phyloP scores from a whole-genome alignment of 2,797 vertebrate genomes.

The Poeciliopsis gracilis region DNA sequence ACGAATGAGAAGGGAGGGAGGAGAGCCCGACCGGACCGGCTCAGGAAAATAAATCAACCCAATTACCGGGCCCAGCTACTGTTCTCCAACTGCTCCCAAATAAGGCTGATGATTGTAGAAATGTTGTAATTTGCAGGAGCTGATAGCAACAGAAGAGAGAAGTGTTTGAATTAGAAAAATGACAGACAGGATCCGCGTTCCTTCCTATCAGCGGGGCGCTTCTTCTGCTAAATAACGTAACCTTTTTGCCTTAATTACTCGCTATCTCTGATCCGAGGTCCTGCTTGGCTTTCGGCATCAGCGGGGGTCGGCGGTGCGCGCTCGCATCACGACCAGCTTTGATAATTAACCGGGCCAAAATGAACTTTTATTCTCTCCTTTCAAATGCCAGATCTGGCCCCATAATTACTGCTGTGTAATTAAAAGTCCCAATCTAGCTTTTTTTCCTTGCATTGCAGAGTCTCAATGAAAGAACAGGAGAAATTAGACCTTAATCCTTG shows the following conservation, averaged over 20 bases:
- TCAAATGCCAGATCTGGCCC: constrained; percentile 72
- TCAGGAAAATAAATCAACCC: constrained; percentile 55
- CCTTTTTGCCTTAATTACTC: constrained; percentile 76
- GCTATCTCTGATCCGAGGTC: constrained; percentile 67
- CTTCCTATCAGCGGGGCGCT: constrained; percentile 38
- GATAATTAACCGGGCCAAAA: constrained; percentile 81
- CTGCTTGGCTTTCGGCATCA: constrained; percentile 44
- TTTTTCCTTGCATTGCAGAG: constrained; percentile 73
- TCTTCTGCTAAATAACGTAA: constrained; percentile 55
- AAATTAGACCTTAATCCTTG: constrained; percentile 83
- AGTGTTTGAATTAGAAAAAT: constrained; percentile 63
- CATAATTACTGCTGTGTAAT: constrained; percentile 83
- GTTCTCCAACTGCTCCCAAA: constrained; percentile 55
- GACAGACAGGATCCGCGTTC: constrained; percentile 60
- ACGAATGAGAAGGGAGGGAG: constrained; percentile 12
- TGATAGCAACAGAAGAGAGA: constrained; percentile 58
- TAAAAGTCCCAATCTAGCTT: constrained; percentile 83
- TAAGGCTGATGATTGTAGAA: constrained; percentile 59
- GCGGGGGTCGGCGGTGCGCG: constrained; percentile 23
- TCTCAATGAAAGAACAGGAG: constrained; percentile 77
- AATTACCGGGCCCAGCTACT: constrained; percentile 57
- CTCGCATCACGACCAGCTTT: constrained; percentile 58
- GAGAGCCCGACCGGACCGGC: constrained; percentile 22
- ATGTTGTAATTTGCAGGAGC: constrained; percentile 64
- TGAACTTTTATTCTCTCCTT: constrained; percentile 81